Evolutionary conservation across 2,888 invertebrate species (phyloP), one percentile per base, ranked within the genome.

Genomic region (Euplagia quadripunctaria): DNA sequence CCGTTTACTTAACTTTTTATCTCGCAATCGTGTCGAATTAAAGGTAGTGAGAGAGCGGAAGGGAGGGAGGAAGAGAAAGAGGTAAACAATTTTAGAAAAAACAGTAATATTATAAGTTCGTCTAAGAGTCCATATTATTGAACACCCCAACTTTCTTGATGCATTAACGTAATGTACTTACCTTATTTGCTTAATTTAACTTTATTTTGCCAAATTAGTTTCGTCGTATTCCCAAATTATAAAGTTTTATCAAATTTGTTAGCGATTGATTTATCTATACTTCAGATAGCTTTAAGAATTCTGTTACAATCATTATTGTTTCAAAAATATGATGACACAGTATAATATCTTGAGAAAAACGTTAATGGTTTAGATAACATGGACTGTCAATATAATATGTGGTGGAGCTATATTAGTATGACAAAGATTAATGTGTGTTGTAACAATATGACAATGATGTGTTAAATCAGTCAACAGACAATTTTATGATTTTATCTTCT

Each of bases 401-500:
- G 12, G n/a, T 16, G 16, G n/a, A n/a, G 14, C 4, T 17, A 70
- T 61, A 14, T 49, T 63, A 41, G 43, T 70, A 8, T 17, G 70
- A 70, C 51, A 49, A 17, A 41, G 70, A 70, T 70, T 41, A 51
- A 70, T 70, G 64, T 51, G 17, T 41, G 41, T 51, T 63, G 16
- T 31, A 16, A 64, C 63, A 64, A 14, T 51, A 49, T 64, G 63
- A 70, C 31, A 41, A 51, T 41, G 64, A 41, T 49, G 41, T 70
- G 41, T 63, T 70, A 70, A 70, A 70, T 64, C 49, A 64, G 12
- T 51, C 70, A 64, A 70, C 46, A 63, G 70, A 46, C 51, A 69
- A 16, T 17, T 69, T 61, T 61, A 46, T 58, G 55, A 55, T 17
- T 9, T 68, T 61, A 69, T 69, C 58, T 61, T 16, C 9, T 41